Evolutionary conservation across 2,888 invertebrate genomes (phyloP).

Genomic region (Ditula angustiorana): DNA sequence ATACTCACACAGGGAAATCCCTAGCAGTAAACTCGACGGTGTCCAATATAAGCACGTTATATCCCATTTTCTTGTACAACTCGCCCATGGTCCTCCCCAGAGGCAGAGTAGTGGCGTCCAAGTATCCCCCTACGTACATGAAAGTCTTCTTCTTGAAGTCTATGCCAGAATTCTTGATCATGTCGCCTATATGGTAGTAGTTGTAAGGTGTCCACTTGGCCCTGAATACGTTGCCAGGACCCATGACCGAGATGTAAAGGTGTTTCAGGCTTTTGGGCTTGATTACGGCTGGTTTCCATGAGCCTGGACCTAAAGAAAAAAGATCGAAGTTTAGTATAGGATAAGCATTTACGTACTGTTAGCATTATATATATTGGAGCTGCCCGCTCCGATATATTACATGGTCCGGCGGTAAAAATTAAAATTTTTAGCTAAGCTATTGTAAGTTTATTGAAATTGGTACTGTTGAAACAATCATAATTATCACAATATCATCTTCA

Average conservation of each 20-base stretch:
- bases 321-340: too few relatives aligned
- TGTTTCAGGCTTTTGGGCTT: conserved; percentile 57
- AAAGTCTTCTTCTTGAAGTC: conserved; percentile 59
- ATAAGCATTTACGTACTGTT: too few relatives aligned
- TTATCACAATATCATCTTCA: too few relatives aligned
- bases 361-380: too few relatives aligned
- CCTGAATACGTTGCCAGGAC: conserved; percentile 42
- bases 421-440: too few relatives aligned
- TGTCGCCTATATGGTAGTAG: conserved; percentile 59
- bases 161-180: conserved; percentile 57
- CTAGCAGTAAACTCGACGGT: conserved; percentile 60
- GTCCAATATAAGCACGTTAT: conserved; percentile 63
- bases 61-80: conserved; percentile 58
- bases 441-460: too few relatives aligned
- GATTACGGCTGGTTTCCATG: conserved; percentile 57
- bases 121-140: conserved; percentile 65
- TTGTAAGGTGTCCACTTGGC: conserved; percentile 55
- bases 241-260: conserved; percentile 56
- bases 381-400: too few relatives aligned
- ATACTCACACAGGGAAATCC: conserved; percentile 68
- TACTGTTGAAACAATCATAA: too few relatives aligned
- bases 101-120: conserved; percentile 61
- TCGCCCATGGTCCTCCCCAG: conserved; percentile 49
- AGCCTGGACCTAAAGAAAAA: conserved; percentile 64
- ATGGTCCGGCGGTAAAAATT: too few relatives aligned